These are phyloP conservation scores for Blomia tropicalis DNA, from an alignment of 2,888 invertebrate species.

Conservation along the genomic window DNA sequence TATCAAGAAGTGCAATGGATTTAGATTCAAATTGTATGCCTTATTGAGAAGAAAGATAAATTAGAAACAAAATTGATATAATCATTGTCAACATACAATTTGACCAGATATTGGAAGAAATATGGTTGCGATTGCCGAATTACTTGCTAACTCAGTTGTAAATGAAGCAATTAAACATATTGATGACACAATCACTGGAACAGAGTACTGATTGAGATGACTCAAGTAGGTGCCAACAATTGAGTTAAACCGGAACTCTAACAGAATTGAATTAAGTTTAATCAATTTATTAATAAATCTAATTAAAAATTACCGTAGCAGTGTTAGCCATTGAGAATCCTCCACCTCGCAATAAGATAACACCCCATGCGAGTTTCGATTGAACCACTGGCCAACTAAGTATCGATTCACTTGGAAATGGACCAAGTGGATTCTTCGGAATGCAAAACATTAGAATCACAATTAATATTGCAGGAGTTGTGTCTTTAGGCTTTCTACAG, in stretches of 20 bases:
- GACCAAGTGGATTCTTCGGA: conserved; percentile 29
- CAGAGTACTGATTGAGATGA: conserved; percentile 49
- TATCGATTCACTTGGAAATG: conserved; percentile 29
- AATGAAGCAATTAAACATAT: conserved; percentile 60
- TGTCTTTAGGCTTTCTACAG: conserved; percentile 33
- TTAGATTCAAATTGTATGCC: conserved; percentile 52
- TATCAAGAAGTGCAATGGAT: conserved; percentile 74
- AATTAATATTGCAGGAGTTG: conserved; percentile 33
- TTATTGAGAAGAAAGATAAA: conserved; percentile 35
- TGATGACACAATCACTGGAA: conserved; percentile 51
- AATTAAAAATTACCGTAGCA: conserved; percentile 43
- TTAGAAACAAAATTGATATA: background rate
- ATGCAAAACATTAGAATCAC: conserved; percentile 33
- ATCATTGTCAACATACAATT: conserved; percentile 35
- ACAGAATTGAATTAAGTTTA: too few relatives aligned
- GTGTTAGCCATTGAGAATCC: conserved; percentile 80
- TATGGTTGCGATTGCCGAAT: conserved; percentile 74
- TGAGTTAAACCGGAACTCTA: conserved; percentile 52
- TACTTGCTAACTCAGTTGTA: conserved; percentile 72
- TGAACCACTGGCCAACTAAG: conserved; percentile 34
- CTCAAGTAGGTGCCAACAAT: conserved; percentile 54
- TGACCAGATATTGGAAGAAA: conserved; percentile 64
- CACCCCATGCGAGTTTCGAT: conserved; percentile 35
- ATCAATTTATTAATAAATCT: background rate
- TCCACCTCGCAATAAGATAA: conserved; percentile 43